A percentile compares a stretch with the other conserved stretches of the same genome.
Conservation (phyloP, 2,113 vertebrate genomes). For the Oreochromis aureus region DNA sequence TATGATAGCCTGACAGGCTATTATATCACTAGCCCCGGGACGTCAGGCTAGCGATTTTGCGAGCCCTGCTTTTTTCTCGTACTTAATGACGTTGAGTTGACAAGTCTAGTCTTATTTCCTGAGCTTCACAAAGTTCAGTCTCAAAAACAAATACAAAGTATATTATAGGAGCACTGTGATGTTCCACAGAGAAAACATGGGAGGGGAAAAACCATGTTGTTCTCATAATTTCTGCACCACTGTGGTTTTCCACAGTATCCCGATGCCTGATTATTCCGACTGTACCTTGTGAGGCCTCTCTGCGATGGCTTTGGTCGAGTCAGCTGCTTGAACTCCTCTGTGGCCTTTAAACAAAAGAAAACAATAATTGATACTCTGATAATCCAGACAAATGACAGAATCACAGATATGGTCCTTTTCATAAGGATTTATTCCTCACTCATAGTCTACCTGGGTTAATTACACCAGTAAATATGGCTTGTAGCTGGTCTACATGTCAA, state of each 20-base stretch:
- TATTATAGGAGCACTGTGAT: background rate
- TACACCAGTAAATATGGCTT: background rate
- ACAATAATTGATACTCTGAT: background rate
- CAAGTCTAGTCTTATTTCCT: background rate
- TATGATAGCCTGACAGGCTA: no score
- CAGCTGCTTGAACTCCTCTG: constrained; percentile 34
- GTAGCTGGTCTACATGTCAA: fast-evolving
- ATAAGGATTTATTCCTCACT: background rate
- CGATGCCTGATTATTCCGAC: background rate
- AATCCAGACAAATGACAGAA: background rate
- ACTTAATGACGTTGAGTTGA: background rate
- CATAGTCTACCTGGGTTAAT: background rate
- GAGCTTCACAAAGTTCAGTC: background rate
- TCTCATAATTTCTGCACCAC: background rate
- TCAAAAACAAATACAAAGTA: background rate
- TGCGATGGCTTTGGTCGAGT: constrained; percentile 28
- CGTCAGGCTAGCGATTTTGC: no score
- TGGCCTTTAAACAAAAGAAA: constrained; percentile 35
- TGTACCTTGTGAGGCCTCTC: constrained; percentile 52
- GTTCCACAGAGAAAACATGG: background rate
- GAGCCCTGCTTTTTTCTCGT: background rate
- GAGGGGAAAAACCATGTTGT: background rate
- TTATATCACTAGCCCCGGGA: no score
- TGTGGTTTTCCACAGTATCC: background rate
- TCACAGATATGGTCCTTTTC: background rate